Percentiles rank a stretch among this genome's conserved stretches.
phyloP scores from a whole-genome alignment of 1,140 invertebrate species.

The Luehdorfia chinensis region DNA sequence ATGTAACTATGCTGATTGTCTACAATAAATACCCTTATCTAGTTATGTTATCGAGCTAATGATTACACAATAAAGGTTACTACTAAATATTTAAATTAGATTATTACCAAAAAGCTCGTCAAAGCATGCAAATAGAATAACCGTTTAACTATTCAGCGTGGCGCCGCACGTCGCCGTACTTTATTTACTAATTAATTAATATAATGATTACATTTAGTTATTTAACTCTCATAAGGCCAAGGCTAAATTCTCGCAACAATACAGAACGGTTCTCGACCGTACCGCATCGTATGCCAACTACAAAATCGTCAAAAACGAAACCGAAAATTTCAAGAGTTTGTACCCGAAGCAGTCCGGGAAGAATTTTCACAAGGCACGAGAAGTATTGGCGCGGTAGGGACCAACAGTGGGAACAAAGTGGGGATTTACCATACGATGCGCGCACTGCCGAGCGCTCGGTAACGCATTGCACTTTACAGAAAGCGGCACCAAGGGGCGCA shows the following conservation, averaged over 20 bases:
- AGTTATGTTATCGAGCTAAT: slow-evolving; percentile 69
- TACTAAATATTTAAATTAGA: slow-evolving; percentile 73
- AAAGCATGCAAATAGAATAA: slow-evolving; percentile 76
- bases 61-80: slow-evolving; percentile 74
- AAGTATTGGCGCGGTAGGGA: slow-evolving; percentile 40
- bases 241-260: slow-evolving; percentile 76
- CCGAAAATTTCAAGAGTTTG: slow-evolving; percentile 12
- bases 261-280: slow-evolving; percentile 56
- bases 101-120: slow-evolving; percentile 76
- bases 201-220: slow-evolving; percentile 71
- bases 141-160: slow-evolving; percentile 69
- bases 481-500: slow-evolving; percentile 42
- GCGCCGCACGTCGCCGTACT: slow-evolving; percentile 53
- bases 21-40: slow-evolving; percentile 77
- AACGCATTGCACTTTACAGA: slow-evolving; percentile 41
- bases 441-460: slow-evolving; percentile 33
- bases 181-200: slow-evolving; percentile 57
- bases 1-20: slow-evolving; percentile 67
- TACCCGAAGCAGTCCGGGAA: slow-evolving; percentile 36
- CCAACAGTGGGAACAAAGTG: slow-evolving; percentile 15
- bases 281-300: slow-evolving; percentile 49
- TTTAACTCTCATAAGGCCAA: slow-evolving; percentile 75
- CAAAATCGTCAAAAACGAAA: slow-evolving; percentile 19
- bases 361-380: slow-evolving; percentile 67
- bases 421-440: slow-evolving; percentile 29